phyloP scores from a whole-genome alignment of 2,888 invertebrate species.

The Atethmia centrago region DNA sequence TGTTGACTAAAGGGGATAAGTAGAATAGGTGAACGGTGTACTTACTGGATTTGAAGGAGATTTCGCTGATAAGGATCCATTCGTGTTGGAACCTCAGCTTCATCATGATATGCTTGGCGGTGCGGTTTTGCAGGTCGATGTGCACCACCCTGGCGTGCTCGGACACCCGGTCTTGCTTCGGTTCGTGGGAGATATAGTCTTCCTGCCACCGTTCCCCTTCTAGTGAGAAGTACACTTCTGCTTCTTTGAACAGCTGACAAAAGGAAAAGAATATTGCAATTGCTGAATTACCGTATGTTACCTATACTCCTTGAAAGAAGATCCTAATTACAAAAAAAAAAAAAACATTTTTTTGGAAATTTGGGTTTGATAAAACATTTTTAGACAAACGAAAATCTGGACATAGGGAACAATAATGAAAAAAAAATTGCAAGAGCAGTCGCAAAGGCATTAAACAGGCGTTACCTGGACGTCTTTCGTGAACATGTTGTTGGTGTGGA shows the following conservation, averaged over 20 bases:
- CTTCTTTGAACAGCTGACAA: conserved; percentile 93
- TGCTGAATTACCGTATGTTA: background rate
- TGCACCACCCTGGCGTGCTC: conserved; percentile 92
- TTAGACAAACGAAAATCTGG: conserved; percentile 10
- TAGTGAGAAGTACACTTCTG: conserved; percentile 94
- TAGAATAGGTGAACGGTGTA: conserved; percentile 41
- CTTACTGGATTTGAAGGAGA: conserved; percentile 95
- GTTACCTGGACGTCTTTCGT: conserved; percentile 94
- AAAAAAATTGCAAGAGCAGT: conserved; percentile 29
- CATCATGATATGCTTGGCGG: conserved; percentile 94
- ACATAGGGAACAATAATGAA: background rate
- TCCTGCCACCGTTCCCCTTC: conserved; percentile 94
- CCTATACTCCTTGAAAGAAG: background rate
- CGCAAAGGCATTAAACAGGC: conserved; percentile 43
- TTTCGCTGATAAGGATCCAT: conserved; percentile 97
- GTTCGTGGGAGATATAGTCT: conserved; percentile 91
- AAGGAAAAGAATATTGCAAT: conserved; percentile 21
- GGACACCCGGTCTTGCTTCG: conserved; percentile 89
- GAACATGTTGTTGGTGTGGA: conserved; percentile 95
- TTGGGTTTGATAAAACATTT: background rate
- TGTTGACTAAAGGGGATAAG: conserved; percentile 6
- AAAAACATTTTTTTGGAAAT: background rate
- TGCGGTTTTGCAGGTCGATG: conserved; percentile 93
- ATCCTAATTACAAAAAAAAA: background rate
- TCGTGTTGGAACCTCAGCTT: conserved; percentile 94